Percentiles rank a stretch among this genome's conserved stretches.
phyloP scores from a whole-genome alignment of 2,113 vertebrate genomes.

The Xiphorhynchus elegans region DNA sequence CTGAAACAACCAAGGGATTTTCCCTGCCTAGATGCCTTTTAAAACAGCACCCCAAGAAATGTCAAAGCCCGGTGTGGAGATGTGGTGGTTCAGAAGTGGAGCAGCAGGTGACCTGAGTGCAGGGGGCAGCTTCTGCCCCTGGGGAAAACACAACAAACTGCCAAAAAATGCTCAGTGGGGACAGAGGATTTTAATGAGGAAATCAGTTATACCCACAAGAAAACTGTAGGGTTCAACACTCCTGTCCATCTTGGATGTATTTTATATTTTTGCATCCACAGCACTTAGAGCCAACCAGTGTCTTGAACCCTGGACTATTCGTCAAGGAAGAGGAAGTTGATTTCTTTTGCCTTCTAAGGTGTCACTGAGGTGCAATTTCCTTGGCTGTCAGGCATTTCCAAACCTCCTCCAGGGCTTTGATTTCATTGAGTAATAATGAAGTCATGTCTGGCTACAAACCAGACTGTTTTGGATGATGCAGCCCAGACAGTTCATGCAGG shows the following conservation, averaged over 20 bases:
- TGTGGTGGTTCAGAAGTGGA: neutral
- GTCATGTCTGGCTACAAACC: neutral
- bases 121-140: neutral
- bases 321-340: constrained; percentile 1
- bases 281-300: neutral
- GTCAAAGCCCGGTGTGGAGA: neutral
- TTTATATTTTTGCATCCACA: neutral
- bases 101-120: neutral
- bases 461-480: neutral
- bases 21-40: neutral
- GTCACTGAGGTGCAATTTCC: constrained; percentile 8
- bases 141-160: neutral
- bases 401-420: constrained; percentile 25
- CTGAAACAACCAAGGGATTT: neutral
- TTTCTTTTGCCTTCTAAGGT: constrained; percentile 28
- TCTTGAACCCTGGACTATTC: neutral
- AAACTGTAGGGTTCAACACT: neutral
- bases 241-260: neutral
- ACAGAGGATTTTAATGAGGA: neutral
- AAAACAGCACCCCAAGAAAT: neutral
- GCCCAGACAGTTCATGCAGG: neutral
- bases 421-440: constrained; percentile 60
- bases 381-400: constrained; percentile 29
- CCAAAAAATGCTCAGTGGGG: neutral
- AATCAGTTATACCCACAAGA: neutral